Evolutionary conservation across 2,888 invertebrate species (phyloP).

Genomic region (Noctuana brunneofusca): DNA sequence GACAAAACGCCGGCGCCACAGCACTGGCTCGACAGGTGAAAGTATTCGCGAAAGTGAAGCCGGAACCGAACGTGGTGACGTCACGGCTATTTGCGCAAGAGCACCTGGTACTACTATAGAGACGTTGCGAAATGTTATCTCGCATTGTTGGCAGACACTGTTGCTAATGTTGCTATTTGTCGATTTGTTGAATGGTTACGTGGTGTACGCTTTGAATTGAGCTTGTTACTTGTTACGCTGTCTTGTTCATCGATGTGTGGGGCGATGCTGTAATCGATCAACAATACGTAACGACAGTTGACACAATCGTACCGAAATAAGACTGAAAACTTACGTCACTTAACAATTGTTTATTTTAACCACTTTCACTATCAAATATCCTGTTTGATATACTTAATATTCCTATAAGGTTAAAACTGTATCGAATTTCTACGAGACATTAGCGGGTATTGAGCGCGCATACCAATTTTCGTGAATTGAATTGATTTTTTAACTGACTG

Average conservation of each 20-base stretch:
- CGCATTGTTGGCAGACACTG: constrained; percentile 50
- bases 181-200: constrained; percentile 21
- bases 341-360: background rate
- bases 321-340: background rate
- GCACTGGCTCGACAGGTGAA: constrained; percentile 67
- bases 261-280: constrained; percentile 3
- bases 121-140: constrained; percentile 73
- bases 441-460: constrained; percentile 12
- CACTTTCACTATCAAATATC: constrained; percentile 26
- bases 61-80: constrained; percentile 75
- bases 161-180: constrained; percentile 39
- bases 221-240: constrained; percentile 8
- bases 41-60: constrained; percentile 82
- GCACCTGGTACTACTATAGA: constrained; percentile 46
- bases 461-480: constrained; percentile 27
- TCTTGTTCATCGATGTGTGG: background rate
- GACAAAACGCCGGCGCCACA: constrained; percentile 38
- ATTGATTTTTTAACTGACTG: constrained; percentile 28
- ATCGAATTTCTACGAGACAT: constrained; percentile 18
- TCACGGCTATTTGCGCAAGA: constrained; percentile 77
- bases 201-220: constrained; percentile 21
- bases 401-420: constrained; percentile 15
- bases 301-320: background rate
- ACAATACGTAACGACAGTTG: constrained; percentile 1
- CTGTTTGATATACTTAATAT: constrained; percentile 25